A percentile compares a stretch with the other conserved stretches of the same genome.
phyloP scores from a whole-genome alignment of 2,888 invertebrate genomes.

The Nudaria mundana region DNA sequence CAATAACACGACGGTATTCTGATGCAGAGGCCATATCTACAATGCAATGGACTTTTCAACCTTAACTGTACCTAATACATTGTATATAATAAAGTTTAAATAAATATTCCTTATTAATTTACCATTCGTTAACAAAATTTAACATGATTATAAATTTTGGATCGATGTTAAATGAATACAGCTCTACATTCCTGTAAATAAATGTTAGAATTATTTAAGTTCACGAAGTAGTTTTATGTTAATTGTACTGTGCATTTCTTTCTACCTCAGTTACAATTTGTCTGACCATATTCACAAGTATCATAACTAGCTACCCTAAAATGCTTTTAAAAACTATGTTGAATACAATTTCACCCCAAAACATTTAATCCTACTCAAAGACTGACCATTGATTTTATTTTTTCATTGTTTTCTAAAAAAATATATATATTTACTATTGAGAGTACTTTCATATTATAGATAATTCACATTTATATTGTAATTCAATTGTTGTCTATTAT shows the following conservation, averaged over 20 bases:
- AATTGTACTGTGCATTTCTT: constrained; percentile 38
- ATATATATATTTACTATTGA: constrained; percentile 20
- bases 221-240: constrained; percentile 7
- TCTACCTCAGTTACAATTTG: constrained; percentile 44
- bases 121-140: no score
- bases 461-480: constrained; percentile 21
- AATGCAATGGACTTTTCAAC: no score
- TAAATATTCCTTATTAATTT: no score
- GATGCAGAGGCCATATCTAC: no score
- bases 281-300: constrained; percentile 13
- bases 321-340: constrained; percentile 17
- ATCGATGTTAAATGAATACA: no score
- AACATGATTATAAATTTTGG: no score
- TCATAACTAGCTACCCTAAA: constrained; percentile 18
- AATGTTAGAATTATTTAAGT: constrained; percentile 33
- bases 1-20: no score
- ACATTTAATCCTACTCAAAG: constrained; percentile 38
- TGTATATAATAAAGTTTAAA: no score
- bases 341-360: constrained; percentile 29
- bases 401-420: constrained; percentile 20
- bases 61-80: no score
- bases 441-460: constrained; percentile 13
- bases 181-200: constrained; percentile 66
- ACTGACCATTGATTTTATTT: constrained; percentile 42
- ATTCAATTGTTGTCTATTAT: constrained; percentile 48